These are phyloP conservation scores for Theocolax elegans DNA, from an alignment of 1,140 invertebrate genomes.

Conservation along the genomic window DNA sequence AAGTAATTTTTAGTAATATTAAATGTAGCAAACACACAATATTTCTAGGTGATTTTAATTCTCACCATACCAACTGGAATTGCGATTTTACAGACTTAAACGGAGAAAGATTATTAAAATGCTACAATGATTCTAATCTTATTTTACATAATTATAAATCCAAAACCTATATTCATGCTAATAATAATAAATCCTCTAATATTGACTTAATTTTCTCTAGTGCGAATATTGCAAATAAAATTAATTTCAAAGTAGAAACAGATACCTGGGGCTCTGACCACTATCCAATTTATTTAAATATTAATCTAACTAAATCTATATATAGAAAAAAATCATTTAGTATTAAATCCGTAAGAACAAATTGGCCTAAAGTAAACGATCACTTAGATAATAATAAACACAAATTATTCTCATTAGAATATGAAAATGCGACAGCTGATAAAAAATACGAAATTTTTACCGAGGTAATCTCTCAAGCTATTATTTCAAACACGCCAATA, in stretches of 20 bases:
- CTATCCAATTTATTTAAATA: background rate
- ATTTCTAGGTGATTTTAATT: slow-evolving; percentile 36
- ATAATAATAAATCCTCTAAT: background rate
- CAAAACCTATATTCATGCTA: too few species aligned
- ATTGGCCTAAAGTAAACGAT: background rate
- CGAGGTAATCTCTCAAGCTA: background rate
- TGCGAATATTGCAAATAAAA: background rate
- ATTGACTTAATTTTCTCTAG: background rate
- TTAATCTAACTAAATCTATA: background rate
- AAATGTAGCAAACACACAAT: background rate
- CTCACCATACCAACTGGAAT: slow-evolving; percentile 26
- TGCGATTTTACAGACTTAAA: slow-evolving; percentile 15
- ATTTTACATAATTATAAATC: too few species aligned
- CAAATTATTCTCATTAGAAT: background rate
- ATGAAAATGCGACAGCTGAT: background rate
- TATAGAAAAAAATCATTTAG: background rate
- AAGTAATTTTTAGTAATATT: background rate
- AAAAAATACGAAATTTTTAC: background rate
- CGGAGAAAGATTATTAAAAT: background rate
- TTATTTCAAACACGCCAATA: background rate
- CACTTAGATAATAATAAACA: background rate
- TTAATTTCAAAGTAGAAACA: background rate
- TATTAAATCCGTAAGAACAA: background rate
- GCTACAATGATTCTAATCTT: too few species aligned
- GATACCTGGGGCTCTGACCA: background rate